phyloP scores from a whole-genome alignment of 2,888 invertebrate species.

The Tuta absoluta region DNA sequence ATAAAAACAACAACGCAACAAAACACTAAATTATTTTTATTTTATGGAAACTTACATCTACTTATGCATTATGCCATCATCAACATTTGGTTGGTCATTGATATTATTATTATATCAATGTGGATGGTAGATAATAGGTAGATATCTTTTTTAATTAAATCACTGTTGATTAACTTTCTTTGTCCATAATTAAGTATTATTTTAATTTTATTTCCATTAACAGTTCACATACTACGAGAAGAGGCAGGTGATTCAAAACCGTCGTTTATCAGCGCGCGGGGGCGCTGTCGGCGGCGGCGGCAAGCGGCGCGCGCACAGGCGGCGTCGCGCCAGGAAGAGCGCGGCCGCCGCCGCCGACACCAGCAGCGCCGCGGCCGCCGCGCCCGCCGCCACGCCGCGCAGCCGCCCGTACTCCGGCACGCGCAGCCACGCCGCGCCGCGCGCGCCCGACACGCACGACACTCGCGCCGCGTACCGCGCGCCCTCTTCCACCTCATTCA shows the following conservation, averaged over 20 bases:
- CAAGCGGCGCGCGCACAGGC: slow-evolving; percentile 31
- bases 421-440: slow-evolving; percentile 82
- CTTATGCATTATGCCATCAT: too few species aligned
- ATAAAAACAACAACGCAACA: too few species aligned
- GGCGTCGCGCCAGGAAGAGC: slow-evolving; percentile 69
- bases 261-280: slow-evolving; percentile 42
- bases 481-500: slow-evolving; percentile 87
- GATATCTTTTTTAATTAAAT: too few species aligned
- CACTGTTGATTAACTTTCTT: too few species aligned
- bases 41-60: too few species aligned
- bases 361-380: slow-evolving; percentile 85
- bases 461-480: slow-evolving; percentile 88
- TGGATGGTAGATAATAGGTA: too few species aligned
- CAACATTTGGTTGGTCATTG: too few species aligned
- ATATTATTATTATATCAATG: too few species aligned
- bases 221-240: neutral
- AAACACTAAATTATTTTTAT: too few species aligned
- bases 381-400: slow-evolving; percentile 86
- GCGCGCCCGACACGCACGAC: slow-evolving; percentile 84
- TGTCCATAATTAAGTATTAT: neutral
- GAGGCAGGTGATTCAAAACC: slow-evolving; percentile 37
- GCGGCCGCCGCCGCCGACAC: slow-evolving; percentile 84
- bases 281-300: slow-evolving; percentile 40
- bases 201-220: too few species aligned
- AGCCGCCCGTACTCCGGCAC: slow-evolving; percentile 87